These are phyloP conservation scores for Cercocebus atys DNA, from an alignment of 2,113 vertebrate genomes.

Conservation along the genomic window DNA sequence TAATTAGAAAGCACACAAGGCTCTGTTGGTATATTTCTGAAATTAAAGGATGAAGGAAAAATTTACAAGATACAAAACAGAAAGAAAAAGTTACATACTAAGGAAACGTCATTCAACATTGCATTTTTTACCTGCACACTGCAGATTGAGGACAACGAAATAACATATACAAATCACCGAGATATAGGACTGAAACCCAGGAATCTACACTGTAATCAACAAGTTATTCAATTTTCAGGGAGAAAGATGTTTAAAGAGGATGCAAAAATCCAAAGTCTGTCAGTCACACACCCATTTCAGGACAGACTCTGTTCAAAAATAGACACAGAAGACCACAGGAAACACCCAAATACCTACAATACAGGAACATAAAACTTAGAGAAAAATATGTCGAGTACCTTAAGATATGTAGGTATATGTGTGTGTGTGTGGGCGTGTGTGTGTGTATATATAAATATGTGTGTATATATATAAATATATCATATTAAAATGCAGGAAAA, in stretches of 20 bases:
- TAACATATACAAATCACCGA: neutral
- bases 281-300: neutral
- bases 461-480: neutral
- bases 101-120: neutral
- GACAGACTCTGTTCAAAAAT: neutral
- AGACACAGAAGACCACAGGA: neutral
- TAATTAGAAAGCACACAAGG: neutral
- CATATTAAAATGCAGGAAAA: neutral
- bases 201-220: neutral
- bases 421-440: rapidly evolving
- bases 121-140: neutral
- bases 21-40: neutral
- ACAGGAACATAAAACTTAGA: neutral
- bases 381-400: neutral
- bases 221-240: neutral
- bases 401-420: neutral
- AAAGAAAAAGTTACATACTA: neutral
- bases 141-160: neutral
- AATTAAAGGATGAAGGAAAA: neutral
- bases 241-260: neutral
- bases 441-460: neutral
- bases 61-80: neutral
- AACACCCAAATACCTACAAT: neutral
- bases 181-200: neutral
- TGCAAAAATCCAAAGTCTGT: neutral